Evolutionary conservation across 2,888 invertebrate species (phyloP), one percentile per base, ranked within the genome.

Genomic region (Punctoribates punctum): DNA sequence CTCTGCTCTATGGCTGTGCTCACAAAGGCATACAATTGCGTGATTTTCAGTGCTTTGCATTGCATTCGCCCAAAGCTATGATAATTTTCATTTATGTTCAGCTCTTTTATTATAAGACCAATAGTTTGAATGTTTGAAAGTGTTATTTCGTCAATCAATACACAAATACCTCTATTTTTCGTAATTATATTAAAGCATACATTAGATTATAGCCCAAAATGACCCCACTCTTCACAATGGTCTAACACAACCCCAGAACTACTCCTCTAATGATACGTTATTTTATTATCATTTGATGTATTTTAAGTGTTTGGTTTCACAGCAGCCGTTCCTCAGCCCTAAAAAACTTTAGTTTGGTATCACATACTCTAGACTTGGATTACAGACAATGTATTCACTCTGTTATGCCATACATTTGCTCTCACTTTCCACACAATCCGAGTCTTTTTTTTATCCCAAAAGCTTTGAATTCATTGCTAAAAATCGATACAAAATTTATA

Each of bases 301-400:
- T 46, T 72, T 72, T 72, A 72, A 72, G 72, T 48, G 48, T 62
- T 72, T 48, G 72, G 48, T 72, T 72, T 72, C 48, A 72, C 72
- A 46, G 72, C n/a, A 38, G 60, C 29, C 60, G 60, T 27, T 60
- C 27, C 60, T 29, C 9, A 23, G 27, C 27, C 25, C n/a, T n/a
- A n/a, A 60, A 42, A 42, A 42, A 42, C 42, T 42, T 42, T 27
- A 60, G 29, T 60, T 60, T 15, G 13, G 29, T 60, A 60, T 29
- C 29, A 27, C 29, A 60, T 60, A 60, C 15, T 42, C 42, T 27
- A 57, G 23, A 57, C 51, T 51, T 51, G 20, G n/a, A 20, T 20
- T 51, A 51, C 51, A 51, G 20, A 51, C 51, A 51, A 17, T 51
- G 51, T 57, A 57, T 60, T 15, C 60, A 27, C 27, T 60, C 57